Conservation (phyloP, 2,113 vertebrate species). For the Neodontobutis hainanensis region DNA sequence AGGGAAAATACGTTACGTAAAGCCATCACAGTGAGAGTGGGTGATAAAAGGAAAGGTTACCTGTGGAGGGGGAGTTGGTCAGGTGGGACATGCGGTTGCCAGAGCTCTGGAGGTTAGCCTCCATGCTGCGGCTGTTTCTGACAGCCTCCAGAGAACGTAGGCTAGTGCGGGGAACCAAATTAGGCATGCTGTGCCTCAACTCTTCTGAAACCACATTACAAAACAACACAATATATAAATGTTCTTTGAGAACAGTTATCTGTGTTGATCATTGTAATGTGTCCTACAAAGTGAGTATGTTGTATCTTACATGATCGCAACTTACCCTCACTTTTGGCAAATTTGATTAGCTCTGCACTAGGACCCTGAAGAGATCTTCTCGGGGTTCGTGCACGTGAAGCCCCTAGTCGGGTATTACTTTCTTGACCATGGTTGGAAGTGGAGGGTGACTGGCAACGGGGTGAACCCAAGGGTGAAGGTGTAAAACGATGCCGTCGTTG, state of each 20-base stretch:
- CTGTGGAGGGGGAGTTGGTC: constrained; percentile 85
- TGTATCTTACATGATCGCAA: not conserved
- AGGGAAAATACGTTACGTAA: not conserved
- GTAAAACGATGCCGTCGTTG: constrained; percentile 82
- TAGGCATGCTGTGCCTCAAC: constrained; percentile 91
- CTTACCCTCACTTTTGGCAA: constrained; percentile 85
- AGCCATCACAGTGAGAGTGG: constrained; percentile 15
- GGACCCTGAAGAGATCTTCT: constrained; percentile 81
- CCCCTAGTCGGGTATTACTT: constrained; percentile 57
- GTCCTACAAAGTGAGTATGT: not conserved
- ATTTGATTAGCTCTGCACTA: constrained; percentile 84
- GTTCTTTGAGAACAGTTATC: constrained; percentile 9
- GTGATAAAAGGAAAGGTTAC: constrained; percentile 66
- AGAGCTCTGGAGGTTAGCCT: constrained; percentile 90
- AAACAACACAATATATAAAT: constrained; percentile 14
- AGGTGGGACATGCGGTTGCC: constrained; percentile 86
- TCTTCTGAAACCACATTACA: constrained; percentile 84
- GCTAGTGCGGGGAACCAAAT: constrained; percentile 86
- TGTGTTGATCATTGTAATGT: not conserved
- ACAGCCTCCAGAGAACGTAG: constrained; percentile 86
- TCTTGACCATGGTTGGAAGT: constrained; percentile 75
- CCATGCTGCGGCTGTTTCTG: constrained; percentile 89
- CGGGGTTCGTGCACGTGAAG: constrained; percentile 79
- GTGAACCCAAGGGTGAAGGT: constrained; percentile 85
- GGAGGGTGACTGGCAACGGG: constrained; percentile 87